Base-by-base conservation (phyloP, 2,888 invertebrate species). In the Tachystola acroxantha region DNA sequence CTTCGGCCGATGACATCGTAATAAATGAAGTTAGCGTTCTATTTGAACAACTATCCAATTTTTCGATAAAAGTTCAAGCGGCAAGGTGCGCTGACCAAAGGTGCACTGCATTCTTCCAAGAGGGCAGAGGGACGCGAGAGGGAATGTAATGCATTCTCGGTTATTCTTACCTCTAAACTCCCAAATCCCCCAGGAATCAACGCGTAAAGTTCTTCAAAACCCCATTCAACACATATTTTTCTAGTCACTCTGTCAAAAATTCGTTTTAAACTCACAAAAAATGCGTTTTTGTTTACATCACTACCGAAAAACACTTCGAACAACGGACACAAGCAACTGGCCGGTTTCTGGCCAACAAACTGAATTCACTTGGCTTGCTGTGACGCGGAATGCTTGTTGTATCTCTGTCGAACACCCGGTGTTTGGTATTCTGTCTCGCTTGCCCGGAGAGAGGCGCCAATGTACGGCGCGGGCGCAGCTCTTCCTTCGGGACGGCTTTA, bases 101-200 rank as follows among this genome's bases (percentile, higher is more conserved):
- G 78, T 77, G 73, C 70, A 72, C 50, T 75, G 72, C 82, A 85
- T 85, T 84, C 85, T 76, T 77, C 57, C 63, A 64, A 78, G 78
- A 81, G 81, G 80, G 78, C 63, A 78, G 78, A 81, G 81, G 80
- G 78, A 76, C 71, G 79, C 76, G 73, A 74, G 79, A 80, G 77
- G 73, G 76, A 69, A 71, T 64, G 67, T 58, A 59, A 70, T 80
- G 75, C 81, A 80, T 82, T 82, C 79, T 80, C 74, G 64, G 67
- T 69, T 71, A 73, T 70, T 70, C 79, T 82, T 78, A 85, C 84
- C 85, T 67, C 65, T 63, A 59, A 45, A 53, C 52, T 51, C 50
- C 52, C 46, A 45, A 58, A 67, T 58, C 53, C 60, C 48, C 34
- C 46, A 30, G 46, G 56, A 49, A 46, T 57, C 46, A 46, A 44